A percentile compares a stretch with the other conserved stretches of the same genome.
Evolutionary conservation across 2,113 vertebrate species (phyloP).

Genomic region (Cynocephalus volans): DNA sequence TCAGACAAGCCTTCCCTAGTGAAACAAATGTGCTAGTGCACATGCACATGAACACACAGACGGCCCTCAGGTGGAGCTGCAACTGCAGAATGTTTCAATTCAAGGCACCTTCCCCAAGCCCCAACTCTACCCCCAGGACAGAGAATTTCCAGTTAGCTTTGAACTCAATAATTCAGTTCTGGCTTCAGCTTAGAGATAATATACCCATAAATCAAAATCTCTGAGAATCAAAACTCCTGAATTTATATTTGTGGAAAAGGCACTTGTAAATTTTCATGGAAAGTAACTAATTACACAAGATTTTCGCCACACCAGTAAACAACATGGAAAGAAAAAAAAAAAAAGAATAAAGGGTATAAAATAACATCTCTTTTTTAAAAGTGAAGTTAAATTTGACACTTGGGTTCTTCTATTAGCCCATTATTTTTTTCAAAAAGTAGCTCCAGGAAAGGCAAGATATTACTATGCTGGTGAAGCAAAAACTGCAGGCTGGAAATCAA

Average conservation of each 20-base stretch:
- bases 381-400: constrained; percentile 37
- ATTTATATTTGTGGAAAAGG: constrained; percentile 63
- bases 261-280: constrained; percentile 23
- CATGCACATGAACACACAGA: no score
- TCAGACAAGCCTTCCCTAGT: background rate
- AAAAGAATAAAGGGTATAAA: constrained; percentile 34
- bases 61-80: background rate
- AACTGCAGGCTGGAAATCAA: background rate
- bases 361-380: constrained; percentile 29
- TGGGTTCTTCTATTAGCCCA: background rate
- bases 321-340: background rate
- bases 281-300: constrained; percentile 21
- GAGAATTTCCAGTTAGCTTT: background rate
- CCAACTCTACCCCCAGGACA: background rate
- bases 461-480: background rate
- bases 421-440: background rate
- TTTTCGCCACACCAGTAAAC: constrained; percentile 27
- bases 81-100: background rate
- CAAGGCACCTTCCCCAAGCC: background rate
- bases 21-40: background rate
- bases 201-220: background rate
- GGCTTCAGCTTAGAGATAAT: constrained; percentile 39
- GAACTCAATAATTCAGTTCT: constrained; percentile 7
- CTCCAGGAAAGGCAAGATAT: background rate
- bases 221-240: constrained; percentile 10